Evolutionary conservation across 2,113 vertebrate species (phyloP), one percentile per base, ranked within the genome.

Genomic region (Lophotis ruficrista): DNA sequence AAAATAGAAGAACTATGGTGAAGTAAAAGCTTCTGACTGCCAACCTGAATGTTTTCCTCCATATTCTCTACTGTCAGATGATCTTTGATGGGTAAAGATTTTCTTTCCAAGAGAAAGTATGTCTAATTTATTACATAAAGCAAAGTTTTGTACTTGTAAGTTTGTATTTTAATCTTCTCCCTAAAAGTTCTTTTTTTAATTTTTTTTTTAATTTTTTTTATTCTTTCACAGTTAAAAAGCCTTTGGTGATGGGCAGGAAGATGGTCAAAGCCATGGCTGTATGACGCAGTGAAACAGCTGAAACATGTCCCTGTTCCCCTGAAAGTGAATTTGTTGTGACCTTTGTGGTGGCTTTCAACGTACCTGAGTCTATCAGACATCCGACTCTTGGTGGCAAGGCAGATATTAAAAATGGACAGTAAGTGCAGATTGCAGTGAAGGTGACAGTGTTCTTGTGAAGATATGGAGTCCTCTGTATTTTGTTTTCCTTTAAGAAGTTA

Each of bases 401-500:
- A 10, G 16, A 4, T 79, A 16, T 64, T 70, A 61, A 16, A 54
- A 70, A 89, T 2, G 21, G 24, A 53, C 2, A 68, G 35, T 33
- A 51, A 56, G 2, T 6, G 21, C 35, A 68, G 56, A 79, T 30
- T 57, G n/a, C 53, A 53, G 35, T 31, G 61, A 45, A 58, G 16
- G 4, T 57, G 45, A 7, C 28, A 14, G 22, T 35, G 28, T 47
- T 57, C 53, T 41, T 27, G 25, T 61, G 60, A 62, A 70, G 76
- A 25, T 24, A 25, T 3, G 12, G 31, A 80, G 20, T 70, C 35
- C 45, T 86, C 43, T 43, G 28, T 58, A 33, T 79, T 92, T 94
- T 81, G 43, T 91, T 95, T 91, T 89, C 31, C 47, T 92, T 89
- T 57, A 79, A 91, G 57, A 89, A 93, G 64, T 84, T 93, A 68